Base-by-base conservation (phyloP, 2,113 vertebrate genomes). In the Epinephelus fuscoguttatus region DNA sequence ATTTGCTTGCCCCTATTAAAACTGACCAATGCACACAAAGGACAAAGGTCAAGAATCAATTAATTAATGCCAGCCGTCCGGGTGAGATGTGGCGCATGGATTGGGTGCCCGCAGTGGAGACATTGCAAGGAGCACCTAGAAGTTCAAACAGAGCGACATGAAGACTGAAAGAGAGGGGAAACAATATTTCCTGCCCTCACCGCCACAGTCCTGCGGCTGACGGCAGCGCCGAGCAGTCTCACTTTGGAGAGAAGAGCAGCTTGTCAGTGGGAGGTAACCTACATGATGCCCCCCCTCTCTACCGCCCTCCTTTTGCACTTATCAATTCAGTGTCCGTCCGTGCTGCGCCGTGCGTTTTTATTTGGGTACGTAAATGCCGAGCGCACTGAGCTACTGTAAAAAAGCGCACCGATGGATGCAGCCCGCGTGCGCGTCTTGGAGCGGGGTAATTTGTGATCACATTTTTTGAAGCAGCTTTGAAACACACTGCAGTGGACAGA, bases 21-120 rank as follows among this genome's bases (percentile, higher is more conserved):
- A 95, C 95, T 95, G 96, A 94, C 96, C 96, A 96, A 96, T 96
- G 94, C 93, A 94, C 94, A 94, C 89, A 92, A 93, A 94, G 37
- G 95, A 95, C 95, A 95, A 96, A 95, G 94, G 95, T 94, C 95
- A 94, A 95, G 95, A 71, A 84, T 49, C 13, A 42, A 18, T 73
- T 23, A 57, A 75, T 96, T 93, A 95, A 95, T 94, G 95, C 93
- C 94, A 93, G 88, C 95, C 60, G 94, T 95, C 95, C 93, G 93
- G 94, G 53, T 50, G 60, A 61, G 85, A 71, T 75, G 75, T 6
- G 49, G 80, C 53, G 45, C 49, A 18, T 37, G n/a, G 30, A 18
- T 37, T 33, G 33, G 27, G 52, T 70, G 57, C 73, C 15, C 49
- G 49, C 70, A 12, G 56, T 69, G 61, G 11, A 40, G 56, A 49